phyloP scores from a whole-genome alignment of 2,797 vertebrate genomes.

The Chaenodraco wilsoni region DNA sequence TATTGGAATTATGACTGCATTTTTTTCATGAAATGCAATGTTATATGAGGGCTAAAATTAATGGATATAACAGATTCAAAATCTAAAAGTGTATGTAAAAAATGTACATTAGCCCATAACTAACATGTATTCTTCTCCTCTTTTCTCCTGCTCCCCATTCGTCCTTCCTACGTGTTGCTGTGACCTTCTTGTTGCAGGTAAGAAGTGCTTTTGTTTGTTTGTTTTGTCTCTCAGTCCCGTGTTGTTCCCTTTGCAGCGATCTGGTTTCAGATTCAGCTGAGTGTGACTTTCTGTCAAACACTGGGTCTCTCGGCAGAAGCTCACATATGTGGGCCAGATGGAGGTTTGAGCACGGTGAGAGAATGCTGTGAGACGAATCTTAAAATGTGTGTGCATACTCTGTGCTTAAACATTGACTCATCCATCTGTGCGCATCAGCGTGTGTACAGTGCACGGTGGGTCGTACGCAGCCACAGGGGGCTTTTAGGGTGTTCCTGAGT shows the following conservation, averaged over 20 bases:
- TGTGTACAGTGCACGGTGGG: not conserved
- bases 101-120: not conserved
- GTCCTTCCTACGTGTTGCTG: slow-evolving; percentile 24
- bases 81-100: not conserved
- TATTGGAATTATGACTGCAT: not conserved
- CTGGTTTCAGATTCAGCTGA: slow-evolving; percentile 50
- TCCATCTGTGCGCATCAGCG: slow-evolving; percentile 23
- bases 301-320: slow-evolving; percentile 41
- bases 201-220: slow-evolving; percentile 39
- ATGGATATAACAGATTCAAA: slow-evolving; percentile 26
- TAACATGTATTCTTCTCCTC: slow-evolving; percentile 20
- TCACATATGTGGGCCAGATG: slow-evolving; percentile 67
- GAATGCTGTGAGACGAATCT: slow-evolving; percentile 52
- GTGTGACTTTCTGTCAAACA: slow-evolving; percentile 49
- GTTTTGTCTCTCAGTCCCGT: not conserved
- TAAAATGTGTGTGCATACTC: slow-evolving; percentile 22
- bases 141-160: not conserved
- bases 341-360: slow-evolving; percentile 44
- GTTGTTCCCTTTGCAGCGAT: slow-evolving; percentile 13
- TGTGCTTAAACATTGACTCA: slow-evolving; percentile 15
- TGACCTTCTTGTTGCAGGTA: slow-evolving; percentile 58
- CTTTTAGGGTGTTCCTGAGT: not conserved
- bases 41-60: not conserved
- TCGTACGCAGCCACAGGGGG: not conserved
- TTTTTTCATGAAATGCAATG: slow-evolving; percentile 5